phyloP scores from a whole-genome alignment of 2,888 invertebrate species.

The Caenorhabditis imperialis region DNA sequence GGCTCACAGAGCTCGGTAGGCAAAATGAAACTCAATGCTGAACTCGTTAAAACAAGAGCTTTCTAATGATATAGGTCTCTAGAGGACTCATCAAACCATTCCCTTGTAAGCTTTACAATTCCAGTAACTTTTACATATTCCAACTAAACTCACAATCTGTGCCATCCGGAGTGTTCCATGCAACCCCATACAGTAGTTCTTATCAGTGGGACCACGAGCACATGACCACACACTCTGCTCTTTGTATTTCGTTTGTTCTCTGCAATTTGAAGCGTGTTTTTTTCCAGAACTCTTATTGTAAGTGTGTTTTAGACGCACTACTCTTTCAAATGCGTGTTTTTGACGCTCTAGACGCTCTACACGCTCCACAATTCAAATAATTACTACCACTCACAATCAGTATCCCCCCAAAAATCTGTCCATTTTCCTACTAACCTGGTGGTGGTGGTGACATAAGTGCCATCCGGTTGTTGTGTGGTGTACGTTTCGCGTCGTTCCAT shows the following conservation, averaged over 20 bases:
- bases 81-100: too few relatives aligned
- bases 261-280: slow-evolving; percentile 17
- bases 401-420: too few relatives aligned
- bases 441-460: slow-evolving; percentile 73
- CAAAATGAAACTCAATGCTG: too few relatives aligned
- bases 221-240: slow-evolving; percentile 69
- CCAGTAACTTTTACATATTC: neutral
- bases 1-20: too few relatives aligned
- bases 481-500: slow-evolving; percentile 67
- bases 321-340: too few relatives aligned
- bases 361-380: too few relatives aligned
- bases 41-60: too few relatives aligned
- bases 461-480: slow-evolving; percentile 74
- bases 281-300: neutral
- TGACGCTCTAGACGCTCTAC: too few relatives aligned
- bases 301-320: neutral
- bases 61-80: too few relatives aligned
- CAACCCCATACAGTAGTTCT: slow-evolving; percentile 71
- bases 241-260: slow-evolving; percentile 65
- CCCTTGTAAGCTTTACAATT: too few relatives aligned
- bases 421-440: slow-evolving; percentile 36
- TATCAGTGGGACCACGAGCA: slow-evolving; percentile 72
- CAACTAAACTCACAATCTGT: slow-evolving; percentile 70
- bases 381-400: too few relatives aligned
- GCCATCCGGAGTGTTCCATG: slow-evolving; percentile 70